Conservation (phyloP, 2,888 invertebrate genomes). For the Acleris emargana region DNA sequence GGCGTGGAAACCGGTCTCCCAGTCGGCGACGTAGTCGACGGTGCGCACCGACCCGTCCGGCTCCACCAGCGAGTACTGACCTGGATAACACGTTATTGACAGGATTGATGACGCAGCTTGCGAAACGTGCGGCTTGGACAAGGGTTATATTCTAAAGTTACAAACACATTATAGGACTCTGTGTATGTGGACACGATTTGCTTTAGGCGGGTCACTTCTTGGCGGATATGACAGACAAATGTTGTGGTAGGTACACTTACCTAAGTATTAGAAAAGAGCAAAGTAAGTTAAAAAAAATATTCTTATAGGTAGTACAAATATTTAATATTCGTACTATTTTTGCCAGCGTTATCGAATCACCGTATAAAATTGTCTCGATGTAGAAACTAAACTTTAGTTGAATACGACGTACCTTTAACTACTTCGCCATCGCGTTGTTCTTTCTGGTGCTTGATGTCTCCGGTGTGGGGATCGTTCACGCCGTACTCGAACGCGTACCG, state of each 20-base stretch:
- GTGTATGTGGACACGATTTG: too few relatives aligned
- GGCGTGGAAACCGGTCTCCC: constrained; percentile 91
- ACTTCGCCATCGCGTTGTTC: constrained; percentile 89
- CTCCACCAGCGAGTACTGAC: constrained; percentile 87
- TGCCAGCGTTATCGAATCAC: too few relatives aligned
- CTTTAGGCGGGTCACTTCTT: too few relatives aligned
- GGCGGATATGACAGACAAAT: too few relatives aligned
- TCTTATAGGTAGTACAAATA: too few relatives aligned
- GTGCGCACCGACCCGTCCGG: constrained; percentile 90
- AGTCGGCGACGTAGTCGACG: constrained; percentile 90
- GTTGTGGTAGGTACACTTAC: too few relatives aligned
- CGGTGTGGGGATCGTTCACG: constrained; percentile 89
- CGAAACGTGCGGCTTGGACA: background rate
- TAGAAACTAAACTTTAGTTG: too few relatives aligned
- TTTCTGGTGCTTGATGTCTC: constrained; percentile 89
- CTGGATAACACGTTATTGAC: constrained; percentile 56
- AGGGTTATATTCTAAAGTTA: background rate
- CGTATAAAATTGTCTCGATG: too few relatives aligned
- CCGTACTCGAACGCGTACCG: constrained; percentile 89
- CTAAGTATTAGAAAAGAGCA: too few relatives aligned
- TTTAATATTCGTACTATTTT: too few relatives aligned
- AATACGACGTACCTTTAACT: constrained; percentile 80
- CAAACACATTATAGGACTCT: too few relatives aligned
- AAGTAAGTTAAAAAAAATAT: too few relatives aligned
- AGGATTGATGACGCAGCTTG: constrained; percentile 21